Base-by-base conservation (phyloP, 2,113 vertebrate genomes). In the Engystomops pustulosus region DNA sequence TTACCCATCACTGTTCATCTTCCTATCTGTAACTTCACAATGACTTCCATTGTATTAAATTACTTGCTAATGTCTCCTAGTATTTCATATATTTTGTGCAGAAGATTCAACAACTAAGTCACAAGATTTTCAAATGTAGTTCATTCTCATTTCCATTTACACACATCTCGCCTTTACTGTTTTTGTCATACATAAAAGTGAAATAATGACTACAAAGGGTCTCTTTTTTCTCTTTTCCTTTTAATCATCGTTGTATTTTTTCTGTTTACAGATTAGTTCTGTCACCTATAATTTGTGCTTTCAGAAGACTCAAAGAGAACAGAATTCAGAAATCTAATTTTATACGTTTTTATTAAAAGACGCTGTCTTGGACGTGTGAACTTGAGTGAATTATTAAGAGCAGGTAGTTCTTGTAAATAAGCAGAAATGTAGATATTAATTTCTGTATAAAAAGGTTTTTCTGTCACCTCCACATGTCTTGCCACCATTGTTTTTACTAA, bases 1-100 rank as follows among this genome's bases (percentile, higher is more conserved):
- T 75, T 83, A 83, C 70, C 53, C 62, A 83, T 75, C 70, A 58
- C 49, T 83, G 81, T 83, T 83, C 81, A 75, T 83, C 81, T 83
- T 53, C 36, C 70, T 83, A 83, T 83, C 53, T 34, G 25, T 25
- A 71, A n/a, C 51, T 32, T 72, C 38, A 83, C 53, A 83, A 62
- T 83, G 53, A 15, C 70, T 83, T 83, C 70, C 49, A 62, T 83
- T 72, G 53, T 83, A 83, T 83, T 75, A 65, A 83, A 83, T 83
- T 27, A 75, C 68, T 82, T 83, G 23, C 55, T 75, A 75, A 74
- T 83, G 81, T 62, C 81, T 83, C 17, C 53, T 45, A 83, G 53
- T 41, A 62, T 83, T 83, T 75, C 70, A 62, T 38, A 75, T 75
- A 74, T 83, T 44, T 60, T 30, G 25, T 25, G 36, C 25, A 45